Evolutionary conservation across 2,888 invertebrate genomes (phyloP).

Genomic region (Temnothorax unifasciatus): DNA sequence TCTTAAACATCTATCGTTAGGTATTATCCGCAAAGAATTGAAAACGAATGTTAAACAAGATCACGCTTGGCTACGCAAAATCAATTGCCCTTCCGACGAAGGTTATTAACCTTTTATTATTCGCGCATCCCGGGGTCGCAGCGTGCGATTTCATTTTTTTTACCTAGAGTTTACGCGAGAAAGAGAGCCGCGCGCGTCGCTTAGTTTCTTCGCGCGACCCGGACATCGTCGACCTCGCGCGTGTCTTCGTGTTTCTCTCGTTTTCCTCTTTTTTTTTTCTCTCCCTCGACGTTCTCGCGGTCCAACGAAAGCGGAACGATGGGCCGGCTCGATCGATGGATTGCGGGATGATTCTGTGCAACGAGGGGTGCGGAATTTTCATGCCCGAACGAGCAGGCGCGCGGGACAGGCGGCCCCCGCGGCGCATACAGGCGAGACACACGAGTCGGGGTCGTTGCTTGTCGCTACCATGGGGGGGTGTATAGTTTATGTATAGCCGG

Average conservation of each 20-base stretch:
- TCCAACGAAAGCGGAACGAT: conserved; percentile 69
- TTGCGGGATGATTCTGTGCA: conserved; percentile 77
- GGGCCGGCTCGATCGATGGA: conserved; percentile 73
- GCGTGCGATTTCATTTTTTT: conserved; percentile 41
- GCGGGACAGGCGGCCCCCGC: conserved; percentile 76
- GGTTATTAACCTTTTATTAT: conserved; percentile 47
- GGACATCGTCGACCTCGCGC: conserved; percentile 33
- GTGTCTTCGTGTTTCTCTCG: conserved; percentile 31
- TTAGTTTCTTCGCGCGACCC: conserved; percentile 34
- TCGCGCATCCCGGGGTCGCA: conserved; percentile 12
- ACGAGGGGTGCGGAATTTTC: conserved; percentile 81
- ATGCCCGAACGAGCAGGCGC: conserved; percentile 81
- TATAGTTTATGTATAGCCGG: conserved; percentile 73
- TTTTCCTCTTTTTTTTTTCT: conserved; percentile 41
- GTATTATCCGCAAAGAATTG: background rate
- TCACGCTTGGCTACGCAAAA: conserved; percentile 29
- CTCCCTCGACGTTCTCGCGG: conserved; percentile 44
- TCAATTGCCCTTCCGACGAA: conserved; percentile 48
- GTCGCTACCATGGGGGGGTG: conserved; percentile 62
- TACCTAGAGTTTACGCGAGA: conserved; percentile 18
- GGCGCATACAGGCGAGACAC: conserved; percentile 82
- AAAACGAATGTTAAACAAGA: conserved; percentile 29
- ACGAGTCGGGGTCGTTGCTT: conserved; percentile 74
- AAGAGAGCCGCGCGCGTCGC: conserved; percentile 28
- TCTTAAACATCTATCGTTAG: background rate